A percentile compares a stretch with the other conserved stretches of the same genome.
Evolutionary conservation across 2,113 vertebrate genomes (phyloP).

Genomic region (Clarias batrachus): DNA sequence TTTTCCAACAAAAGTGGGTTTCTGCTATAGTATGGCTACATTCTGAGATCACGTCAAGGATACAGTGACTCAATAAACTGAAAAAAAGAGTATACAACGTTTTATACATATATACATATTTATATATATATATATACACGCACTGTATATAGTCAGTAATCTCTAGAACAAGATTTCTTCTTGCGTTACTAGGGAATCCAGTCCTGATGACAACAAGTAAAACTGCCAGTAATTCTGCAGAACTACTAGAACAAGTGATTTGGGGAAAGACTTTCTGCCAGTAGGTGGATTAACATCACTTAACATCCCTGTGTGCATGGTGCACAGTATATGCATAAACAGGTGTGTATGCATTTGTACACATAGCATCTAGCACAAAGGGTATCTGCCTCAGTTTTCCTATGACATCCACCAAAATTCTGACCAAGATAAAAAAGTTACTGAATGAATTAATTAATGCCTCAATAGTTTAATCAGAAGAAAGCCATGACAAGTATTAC

Average conservation of each 20-base stretch:
- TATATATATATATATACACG: too few species aligned
- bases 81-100: too few species aligned
- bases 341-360: neutral
- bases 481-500: neutral
- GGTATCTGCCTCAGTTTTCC: neutral
- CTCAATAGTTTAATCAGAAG: neutral
- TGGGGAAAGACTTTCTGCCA: neutral
- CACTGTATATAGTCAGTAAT: neutral
- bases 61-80: neutral
- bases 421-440: neutral
- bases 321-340: too few species aligned
- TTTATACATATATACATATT: neutral
- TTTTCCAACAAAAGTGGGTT: conserved; percentile 16
- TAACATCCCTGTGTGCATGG: neutral
- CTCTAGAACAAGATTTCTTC: neutral
- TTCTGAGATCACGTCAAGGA: neutral
- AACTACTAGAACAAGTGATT: neutral
- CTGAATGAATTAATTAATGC: neutral
- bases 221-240: neutral
- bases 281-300: neutral
- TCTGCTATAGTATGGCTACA: conserved; percentile 28
- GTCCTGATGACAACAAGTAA: neutral
- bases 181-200: neutral
- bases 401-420: neutral
- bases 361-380: neutral